Evolutionary conservation across 2,113 vertebrate species (phyloP), one percentile per base, ranked within the genome.

Genomic region (Paramisgurnus dabryanus): DNA sequence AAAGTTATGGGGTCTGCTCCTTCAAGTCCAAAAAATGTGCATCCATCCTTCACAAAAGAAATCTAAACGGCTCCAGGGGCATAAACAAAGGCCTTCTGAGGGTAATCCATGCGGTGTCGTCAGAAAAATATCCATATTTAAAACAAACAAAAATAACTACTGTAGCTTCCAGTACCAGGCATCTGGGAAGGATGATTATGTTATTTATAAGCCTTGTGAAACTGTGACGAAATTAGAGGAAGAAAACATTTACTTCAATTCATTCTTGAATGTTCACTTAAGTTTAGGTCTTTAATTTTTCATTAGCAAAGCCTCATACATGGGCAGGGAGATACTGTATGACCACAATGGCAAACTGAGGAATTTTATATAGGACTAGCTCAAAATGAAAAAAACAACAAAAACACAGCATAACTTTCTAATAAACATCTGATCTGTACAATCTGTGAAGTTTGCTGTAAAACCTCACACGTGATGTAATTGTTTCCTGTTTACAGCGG

Each of bases 161-260:
- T 22, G 22, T 22, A 22, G 22, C 22, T 22, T 22, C 22, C 22
- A 22, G 22, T 22, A 22, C 22, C 22, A 63, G 68, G 50, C 53
- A n/a, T 67, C 61, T 5, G 15, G 8, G 10, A 69, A 53, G 47
- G 49, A 71, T 55, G 60, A 78, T 27, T 17, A n/a, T 66, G 18
- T 45, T 64, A 80, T 45, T 53, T 39, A 45, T 45, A n/a, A 57
- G 45, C 64, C 15, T 68, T 58, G 40, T 41, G 40, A 78, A 63
- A 10, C 55, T 40, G 34, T 76, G 70, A 76, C 50, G 12, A 68
- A 70, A 79, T 7, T 6, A 47, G 65, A 66, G 65, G 63, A 67
- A 27, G 66, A 22, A 43, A 60, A 18, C n/a, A 13, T 73, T 22
- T 13, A n/a, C 45, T 41, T 60, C 40, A 22, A 57, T 58, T n/a